These are phyloP conservation scores for Pristis pectinata DNA, from an alignment of 2,797 vertebrate genomes.

Conservation along the genomic window DNA sequence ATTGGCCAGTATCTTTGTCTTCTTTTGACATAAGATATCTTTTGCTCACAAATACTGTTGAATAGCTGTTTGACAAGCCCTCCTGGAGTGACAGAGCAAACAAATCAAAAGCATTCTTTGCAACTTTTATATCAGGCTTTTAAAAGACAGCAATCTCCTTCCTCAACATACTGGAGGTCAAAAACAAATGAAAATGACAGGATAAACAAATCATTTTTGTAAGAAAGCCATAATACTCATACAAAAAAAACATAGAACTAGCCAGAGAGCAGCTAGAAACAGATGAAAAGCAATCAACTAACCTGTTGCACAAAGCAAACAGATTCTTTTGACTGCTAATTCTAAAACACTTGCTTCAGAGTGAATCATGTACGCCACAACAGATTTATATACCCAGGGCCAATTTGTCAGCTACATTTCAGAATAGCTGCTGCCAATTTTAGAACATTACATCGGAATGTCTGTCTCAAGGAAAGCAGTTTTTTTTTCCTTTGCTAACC, in stretches of 20 bases:
- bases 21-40: conserved; percentile 65
- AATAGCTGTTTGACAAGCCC: conserved; percentile 69
- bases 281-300: conserved; percentile 60
- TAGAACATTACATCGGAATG: conserved; percentile 60
- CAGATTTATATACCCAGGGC: conserved; percentile 82
- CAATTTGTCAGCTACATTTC: conserved; percentile 48
- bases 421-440: conserved; percentile 63
- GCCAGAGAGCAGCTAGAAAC: conserved; percentile 45
- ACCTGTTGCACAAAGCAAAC: conserved; percentile 61
- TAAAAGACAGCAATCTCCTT: neutral
- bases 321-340: conserved; percentile 53
- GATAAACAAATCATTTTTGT: neutral
- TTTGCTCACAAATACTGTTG: conserved; percentile 64
- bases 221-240: neutral
- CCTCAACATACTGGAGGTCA: neutral
- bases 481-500: conserved; percentile 45
- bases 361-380: conserved; percentile 65
- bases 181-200: neutral
- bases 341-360: conserved; percentile 53
- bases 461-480: conserved; percentile 34
- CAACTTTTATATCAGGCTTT: conserved; percentile 59
- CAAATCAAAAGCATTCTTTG: conserved; percentile 65
- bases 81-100: conserved; percentile 66
- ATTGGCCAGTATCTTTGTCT: conserved; percentile 69
- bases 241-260: neutral